Evolutionary conservation across 1,140 invertebrate genomes (phyloP), one percentile per base, ranked within the genome.

Genomic region (Ruditapes philippinarum): DNA sequence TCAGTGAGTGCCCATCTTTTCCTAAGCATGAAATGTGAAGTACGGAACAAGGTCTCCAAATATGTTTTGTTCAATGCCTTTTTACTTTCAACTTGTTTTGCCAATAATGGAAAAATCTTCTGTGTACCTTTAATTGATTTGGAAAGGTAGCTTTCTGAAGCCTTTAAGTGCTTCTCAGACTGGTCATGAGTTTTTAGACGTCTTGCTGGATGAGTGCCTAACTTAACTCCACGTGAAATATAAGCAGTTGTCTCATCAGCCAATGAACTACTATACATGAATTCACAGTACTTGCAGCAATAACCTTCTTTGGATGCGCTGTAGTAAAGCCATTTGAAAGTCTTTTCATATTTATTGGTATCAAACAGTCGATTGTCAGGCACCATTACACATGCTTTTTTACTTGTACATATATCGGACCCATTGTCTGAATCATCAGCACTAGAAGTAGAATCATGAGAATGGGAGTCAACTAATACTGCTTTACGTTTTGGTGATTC

Each of bases 1-100:
- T 79, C 74, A 49, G 74, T 79, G 11, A 79, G 74, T 2, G 42
- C 74, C 74, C 74, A 79, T 79, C 70, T 74, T 74, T 74, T 74
- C 70, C 33, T 40, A 33, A 74, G 70, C 70, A 74, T 74, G 70
- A 40, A 74, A n/a, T 74, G n/a, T 4, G 70, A 74, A 17, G 70
- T 74, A n/a, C 70, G 36, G n/a, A 74, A 74, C 70, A 74, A 74
- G 38, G 70, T 74, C 70, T 40, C 70, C 25, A 74, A 74, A 74
- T 74, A 74, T 36, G 4, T 40, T 25, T 74, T 74, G 36, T 74
- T 74, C n/a, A 74, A 74, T 74, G 36, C 36, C 42, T 74, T 74
- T 38, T 74, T 74, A 74, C n/a, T 74, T 36, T 74, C 70, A 74
- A 74, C 36, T 74, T 74, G 70, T 74, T 74, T 42, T 42, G 9